phyloP scores from a whole-genome alignment of 2,113 vertebrate species.

The Stomatorhinus ivindoensis region DNA sequence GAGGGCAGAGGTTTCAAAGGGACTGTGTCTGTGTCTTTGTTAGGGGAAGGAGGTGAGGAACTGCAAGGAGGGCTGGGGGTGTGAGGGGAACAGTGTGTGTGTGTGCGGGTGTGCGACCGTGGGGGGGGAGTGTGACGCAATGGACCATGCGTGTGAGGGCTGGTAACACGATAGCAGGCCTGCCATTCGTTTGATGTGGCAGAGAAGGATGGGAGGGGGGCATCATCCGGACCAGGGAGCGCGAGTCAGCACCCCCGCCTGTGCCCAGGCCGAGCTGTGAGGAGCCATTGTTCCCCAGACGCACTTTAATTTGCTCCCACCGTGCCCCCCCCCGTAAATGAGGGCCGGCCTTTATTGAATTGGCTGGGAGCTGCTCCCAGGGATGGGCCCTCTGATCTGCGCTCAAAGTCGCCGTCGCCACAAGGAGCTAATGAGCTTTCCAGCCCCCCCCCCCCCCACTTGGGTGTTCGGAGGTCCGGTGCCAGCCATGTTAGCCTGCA shows the following conservation, averaged over 20 bases:
- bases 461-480: background rate
- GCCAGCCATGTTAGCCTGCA: background rate
- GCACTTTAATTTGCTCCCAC: slow-evolving; percentile 26
- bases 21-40: slow-evolving; percentile 1
- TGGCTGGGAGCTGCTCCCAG: slow-evolving; percentile 18
- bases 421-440: slow-evolving; percentile 22
- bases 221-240: background rate
- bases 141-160: background rate
- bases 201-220: background rate
- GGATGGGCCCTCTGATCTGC: slow-evolving; percentile 5
- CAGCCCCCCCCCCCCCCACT: background rate
- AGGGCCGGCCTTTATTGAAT: slow-evolving; percentile 25
- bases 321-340: slow-evolving; percentile 21
- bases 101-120: background rate
- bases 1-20: background rate
- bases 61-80: background rate
- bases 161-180: background rate
- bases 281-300: slow-evolving; percentile 28
- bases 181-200: slow-evolving; percentile 14
- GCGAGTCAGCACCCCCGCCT: background rate
- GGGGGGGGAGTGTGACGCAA: background rate
- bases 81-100: background rate
- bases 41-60: background rate
- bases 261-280: slow-evolving; percentile 16
- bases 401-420: slow-evolving; percentile 12